Conservation (phyloP, 2,113 vertebrate species). For the Empidonax traillii region DNA sequence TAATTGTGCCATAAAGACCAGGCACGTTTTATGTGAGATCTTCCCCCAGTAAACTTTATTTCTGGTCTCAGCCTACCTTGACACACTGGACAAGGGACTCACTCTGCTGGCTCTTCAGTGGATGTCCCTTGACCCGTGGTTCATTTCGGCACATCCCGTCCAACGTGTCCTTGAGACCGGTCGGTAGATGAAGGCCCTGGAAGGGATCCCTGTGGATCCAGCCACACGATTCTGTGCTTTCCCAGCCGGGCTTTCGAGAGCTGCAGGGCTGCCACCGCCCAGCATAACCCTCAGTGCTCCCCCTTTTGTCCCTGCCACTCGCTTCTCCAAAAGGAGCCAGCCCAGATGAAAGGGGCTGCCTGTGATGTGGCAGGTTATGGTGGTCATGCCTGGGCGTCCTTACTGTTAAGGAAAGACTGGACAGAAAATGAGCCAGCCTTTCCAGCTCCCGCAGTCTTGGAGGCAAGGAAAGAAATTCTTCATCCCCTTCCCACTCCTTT, state of each 20-base stretch:
- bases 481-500: constrained; percentile 71
- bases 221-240: not conserved
- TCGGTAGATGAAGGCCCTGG: not conserved
- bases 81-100: constrained; percentile 81
- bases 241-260: not conserved
- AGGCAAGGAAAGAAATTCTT: constrained; percentile 87
- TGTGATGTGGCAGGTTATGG: not conserved
- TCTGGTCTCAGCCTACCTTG: constrained; percentile 74
- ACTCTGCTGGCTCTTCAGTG: not conserved
- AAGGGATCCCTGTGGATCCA: not conserved
- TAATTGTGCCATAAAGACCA: not conserved
- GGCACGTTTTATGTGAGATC: fast-evolving
- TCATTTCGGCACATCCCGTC: constrained; percentile 19
- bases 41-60: not conserved
- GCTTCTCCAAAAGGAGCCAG: not conserved
- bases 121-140: not conserved
- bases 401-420: constrained; percentile 64
- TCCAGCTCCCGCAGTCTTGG: constrained; percentile 81
- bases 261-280: not conserved
- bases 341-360: not conserved
- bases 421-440: constrained; percentile 78
- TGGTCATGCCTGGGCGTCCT: not conserved
- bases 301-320: not conserved
- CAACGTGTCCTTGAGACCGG: constrained; percentile 49
- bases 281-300: not conserved